A percentile compares a stretch with the other conserved stretches of the same genome.
Conservation (phyloP, 2,888 invertebrate species). For the Zele albiditarsus region DNA sequence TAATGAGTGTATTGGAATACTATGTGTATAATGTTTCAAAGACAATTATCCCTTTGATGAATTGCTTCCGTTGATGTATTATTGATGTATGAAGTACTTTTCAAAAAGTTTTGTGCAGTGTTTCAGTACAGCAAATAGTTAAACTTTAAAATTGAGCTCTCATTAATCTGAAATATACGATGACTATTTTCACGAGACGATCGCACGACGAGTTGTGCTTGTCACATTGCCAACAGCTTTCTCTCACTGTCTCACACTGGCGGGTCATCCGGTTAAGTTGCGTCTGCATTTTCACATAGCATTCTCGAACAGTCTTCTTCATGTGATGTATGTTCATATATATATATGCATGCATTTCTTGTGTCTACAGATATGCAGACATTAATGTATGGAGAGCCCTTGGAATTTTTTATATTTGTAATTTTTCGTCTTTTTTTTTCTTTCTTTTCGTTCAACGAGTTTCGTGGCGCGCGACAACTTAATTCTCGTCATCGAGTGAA, state of each 20-base stretch:
- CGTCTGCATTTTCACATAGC: background rate
- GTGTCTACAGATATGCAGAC: background rate
- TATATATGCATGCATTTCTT: background rate
- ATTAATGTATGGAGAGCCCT: background rate
- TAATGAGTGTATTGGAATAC: background rate
- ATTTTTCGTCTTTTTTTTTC: background rate
- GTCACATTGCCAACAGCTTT: constrained; percentile 59
- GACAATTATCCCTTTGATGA: constrained; percentile 11
- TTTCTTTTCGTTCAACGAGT: constrained; percentile 29
- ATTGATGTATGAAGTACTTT: background rate
- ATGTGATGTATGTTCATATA: background rate
- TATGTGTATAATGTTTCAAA: background rate
- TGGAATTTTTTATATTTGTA: background rate
- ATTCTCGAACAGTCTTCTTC: background rate
- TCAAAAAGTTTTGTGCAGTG: background rate
- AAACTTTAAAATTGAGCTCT: constrained; percentile 61
- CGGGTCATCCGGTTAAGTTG: constrained; percentile 18
- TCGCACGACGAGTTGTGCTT: constrained; percentile 44
- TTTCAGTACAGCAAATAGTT: background rate
- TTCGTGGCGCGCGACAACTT: constrained; percentile 35
- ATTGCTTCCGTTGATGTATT: background rate
- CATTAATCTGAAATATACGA: constrained; percentile 47
- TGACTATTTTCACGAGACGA: constrained; percentile 40
- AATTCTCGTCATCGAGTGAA: constrained; percentile 59
- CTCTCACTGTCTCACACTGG: constrained; percentile 7